Percentiles rank a stretch among this genome's conserved stretches.
Conservation (phyloP, 2,113 vertebrate species). For the Syngnathus scovelli region DNA sequence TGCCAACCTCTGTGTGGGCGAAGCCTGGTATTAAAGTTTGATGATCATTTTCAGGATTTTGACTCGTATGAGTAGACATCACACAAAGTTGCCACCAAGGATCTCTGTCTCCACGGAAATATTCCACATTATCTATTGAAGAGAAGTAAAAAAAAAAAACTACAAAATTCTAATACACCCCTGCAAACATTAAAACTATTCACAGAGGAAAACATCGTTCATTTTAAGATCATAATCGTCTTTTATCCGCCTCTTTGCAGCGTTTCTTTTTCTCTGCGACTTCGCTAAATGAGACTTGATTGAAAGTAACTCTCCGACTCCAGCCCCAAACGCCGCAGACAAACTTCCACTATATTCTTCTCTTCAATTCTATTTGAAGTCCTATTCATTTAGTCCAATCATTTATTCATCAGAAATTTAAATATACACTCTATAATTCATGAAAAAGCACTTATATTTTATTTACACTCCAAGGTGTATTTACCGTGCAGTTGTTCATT, state of each 20-base stretch:
- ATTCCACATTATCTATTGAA: no score
- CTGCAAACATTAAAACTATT: no score
- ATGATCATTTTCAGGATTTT: neutral
- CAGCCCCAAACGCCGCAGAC: neutral
- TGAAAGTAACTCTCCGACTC: neutral
- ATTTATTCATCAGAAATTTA: neutral
- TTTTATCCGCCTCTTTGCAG: neutral
- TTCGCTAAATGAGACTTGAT: neutral
- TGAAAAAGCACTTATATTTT: neutral
- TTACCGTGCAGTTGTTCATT: neutral
- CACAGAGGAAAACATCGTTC: conserved; percentile 6
- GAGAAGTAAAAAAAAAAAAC: no score
- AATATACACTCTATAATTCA: conserved; percentile 3
- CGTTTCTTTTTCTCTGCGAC: neutral
- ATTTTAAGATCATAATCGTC: neutral
- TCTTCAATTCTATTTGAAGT: conserved; percentile 8
- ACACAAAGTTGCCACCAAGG: no score
- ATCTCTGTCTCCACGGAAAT: no score
- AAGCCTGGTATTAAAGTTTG: neutral
- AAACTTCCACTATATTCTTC: conserved; percentile 12
- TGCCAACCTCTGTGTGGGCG: no score
- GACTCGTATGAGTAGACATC: no score
- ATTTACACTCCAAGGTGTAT: neutral
- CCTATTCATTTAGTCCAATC: neutral
- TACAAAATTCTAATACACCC: no score